phyloP scores from a whole-genome alignment of 2,113 vertebrate species.

The Apodemus speciosus region DNA sequence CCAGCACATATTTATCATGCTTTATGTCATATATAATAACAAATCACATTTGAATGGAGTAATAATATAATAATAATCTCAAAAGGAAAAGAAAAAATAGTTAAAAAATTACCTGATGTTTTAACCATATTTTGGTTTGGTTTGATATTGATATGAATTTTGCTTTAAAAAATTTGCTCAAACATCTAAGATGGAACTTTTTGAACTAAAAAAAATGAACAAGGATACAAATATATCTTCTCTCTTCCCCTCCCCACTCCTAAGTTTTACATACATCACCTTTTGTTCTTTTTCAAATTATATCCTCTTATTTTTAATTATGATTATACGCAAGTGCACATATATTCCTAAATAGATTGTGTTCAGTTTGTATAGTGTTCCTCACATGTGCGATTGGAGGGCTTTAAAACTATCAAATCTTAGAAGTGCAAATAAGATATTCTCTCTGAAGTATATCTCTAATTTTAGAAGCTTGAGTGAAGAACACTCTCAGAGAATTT shows the following conservation, averaged over 20 bases:
- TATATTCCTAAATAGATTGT: background rate
- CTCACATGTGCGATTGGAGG: no score
- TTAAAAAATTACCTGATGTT: no score
- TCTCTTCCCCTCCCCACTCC: fast-evolving
- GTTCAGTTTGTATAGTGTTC: background rate
- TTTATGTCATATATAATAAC: background rate
- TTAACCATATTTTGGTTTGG: no score
- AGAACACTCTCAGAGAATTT: background rate
- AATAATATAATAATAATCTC: background rate
- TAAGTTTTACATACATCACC: background rate
- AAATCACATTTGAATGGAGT: background rate
- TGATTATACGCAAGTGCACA: background rate
- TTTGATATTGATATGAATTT: no score
- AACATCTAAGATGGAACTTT: no score
- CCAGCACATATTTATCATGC: background rate
- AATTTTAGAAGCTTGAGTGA: background rate
- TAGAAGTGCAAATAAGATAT: background rate
- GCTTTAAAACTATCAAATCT: background rate
- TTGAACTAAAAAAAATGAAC: no score
- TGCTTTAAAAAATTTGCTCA: no score
- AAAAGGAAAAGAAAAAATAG: no score
- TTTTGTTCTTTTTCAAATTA: background rate
- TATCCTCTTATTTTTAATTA: background rate
- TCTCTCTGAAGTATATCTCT: background rate
- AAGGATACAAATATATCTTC: background rate